Evolutionary conservation across 2,113 vertebrate genomes (phyloP).

Genomic region (Silurus meridionalis): DNA sequence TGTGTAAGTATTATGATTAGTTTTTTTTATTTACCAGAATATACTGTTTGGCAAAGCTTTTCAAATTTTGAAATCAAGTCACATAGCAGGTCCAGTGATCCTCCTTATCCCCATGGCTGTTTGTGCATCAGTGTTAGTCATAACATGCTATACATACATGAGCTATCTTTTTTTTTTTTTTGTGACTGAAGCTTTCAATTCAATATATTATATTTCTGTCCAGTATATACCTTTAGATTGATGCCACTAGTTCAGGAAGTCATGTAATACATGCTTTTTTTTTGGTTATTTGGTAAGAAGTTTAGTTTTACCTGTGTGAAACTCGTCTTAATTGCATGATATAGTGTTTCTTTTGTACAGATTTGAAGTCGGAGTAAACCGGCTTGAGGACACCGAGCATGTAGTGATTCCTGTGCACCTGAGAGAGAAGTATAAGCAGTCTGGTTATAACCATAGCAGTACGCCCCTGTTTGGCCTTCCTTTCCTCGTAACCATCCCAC

Average conservation of each 20-base stretch:
- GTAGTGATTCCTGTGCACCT: slow-evolving; percentile 95
- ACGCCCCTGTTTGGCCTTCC: slow-evolving; percentile 92
- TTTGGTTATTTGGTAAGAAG: background rate
- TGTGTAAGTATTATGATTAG: slow-evolving; percentile 80
- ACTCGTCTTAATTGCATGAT: background rate
- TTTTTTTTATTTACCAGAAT: background rate
- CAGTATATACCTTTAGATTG: background rate
- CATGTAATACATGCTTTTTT: background rate
- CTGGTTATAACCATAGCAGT: slow-evolving; percentile 92
- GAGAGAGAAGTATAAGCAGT: slow-evolving; percentile 93
- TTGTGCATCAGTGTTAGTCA: background rate
- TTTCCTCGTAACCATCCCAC: slow-evolving; percentile 93
- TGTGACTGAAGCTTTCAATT: background rate
- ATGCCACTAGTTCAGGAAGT: background rate
- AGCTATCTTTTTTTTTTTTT: background rate
- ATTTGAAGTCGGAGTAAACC: slow-evolving; percentile 85
- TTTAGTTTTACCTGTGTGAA: background rate
- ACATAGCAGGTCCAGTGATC: no score
- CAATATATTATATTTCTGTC: background rate
- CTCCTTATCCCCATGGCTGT: background rate
- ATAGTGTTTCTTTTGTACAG: slow-evolving; percentile 53
- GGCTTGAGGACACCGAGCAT: slow-evolving; percentile 90
- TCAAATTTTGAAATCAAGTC: background rate
- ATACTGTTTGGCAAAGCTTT: background rate
- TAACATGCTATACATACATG: background rate